Conservation (phyloP, 2,888 invertebrate genomes). For the Alitta virens region DNA sequence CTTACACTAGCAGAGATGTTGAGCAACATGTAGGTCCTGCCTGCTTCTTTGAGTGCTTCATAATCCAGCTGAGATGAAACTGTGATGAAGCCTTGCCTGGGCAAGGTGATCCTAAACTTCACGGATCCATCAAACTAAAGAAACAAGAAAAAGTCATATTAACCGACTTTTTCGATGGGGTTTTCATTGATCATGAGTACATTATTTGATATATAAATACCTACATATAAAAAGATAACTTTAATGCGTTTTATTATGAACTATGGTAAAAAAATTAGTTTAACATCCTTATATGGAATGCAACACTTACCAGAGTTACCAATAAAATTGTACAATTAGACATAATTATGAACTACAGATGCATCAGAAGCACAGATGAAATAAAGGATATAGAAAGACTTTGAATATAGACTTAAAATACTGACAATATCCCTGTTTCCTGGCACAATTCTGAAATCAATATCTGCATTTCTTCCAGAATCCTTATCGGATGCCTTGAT, state of each 20-base stretch:
- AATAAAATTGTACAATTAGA: too few species aligned
- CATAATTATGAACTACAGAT: too few species aligned
- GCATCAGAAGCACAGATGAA: too few species aligned
- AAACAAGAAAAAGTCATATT: not conserved
- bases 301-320: too few species aligned
- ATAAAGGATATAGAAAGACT: too few species aligned
- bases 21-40: conserved; percentile 29
- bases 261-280: too few species aligned
- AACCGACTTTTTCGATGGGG: not conserved
- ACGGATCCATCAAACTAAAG: conserved; percentile 31
- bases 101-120: conserved; percentile 25
- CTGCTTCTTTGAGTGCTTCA: conserved; percentile 26
- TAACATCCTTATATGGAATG: too few species aligned
- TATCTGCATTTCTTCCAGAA: conserved; percentile 23
- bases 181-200: too few species aligned
- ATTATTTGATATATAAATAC: too few species aligned
- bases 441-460: conserved; percentile 22
- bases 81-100: conserved; percentile 15
- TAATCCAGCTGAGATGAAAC: conserved; percentile 31
- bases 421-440: conserved; percentile 19
- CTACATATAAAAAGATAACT: too few species aligned
- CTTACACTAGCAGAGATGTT: conserved; percentile 38
- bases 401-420: too few species aligned
- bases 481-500: conserved; percentile 40
- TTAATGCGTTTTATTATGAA: too few species aligned